Conservation (phyloP, 2,888 invertebrate genomes). For the Pseudococcus longispinus region DNA sequence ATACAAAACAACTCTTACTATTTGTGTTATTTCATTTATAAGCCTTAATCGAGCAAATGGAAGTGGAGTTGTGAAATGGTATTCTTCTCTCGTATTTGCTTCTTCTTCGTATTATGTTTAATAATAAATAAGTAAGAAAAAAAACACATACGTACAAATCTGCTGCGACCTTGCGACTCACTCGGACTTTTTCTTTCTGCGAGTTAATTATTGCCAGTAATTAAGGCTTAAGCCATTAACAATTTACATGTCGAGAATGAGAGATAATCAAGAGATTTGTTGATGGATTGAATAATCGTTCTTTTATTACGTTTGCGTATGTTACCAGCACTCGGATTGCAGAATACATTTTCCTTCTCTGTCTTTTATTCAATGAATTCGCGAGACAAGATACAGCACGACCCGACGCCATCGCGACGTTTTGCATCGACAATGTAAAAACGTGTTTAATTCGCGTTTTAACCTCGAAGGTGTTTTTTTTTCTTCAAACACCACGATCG, state of each 20-base stretch:
- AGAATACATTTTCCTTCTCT: not conserved
- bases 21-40: not conserved
- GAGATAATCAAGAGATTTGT: not conserved
- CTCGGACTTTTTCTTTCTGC: not conserved
- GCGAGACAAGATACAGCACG: not conserved
- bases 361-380: not conserved
- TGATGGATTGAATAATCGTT: conserved; percentile 24
- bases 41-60: not conserved
- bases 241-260: conserved; percentile 4
- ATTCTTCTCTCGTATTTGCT: not conserved
- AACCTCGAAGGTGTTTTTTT: conserved; percentile 6
- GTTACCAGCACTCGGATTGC: not conserved
- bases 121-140: not conserved
- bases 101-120: not conserved
- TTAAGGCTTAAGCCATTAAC: not conserved
- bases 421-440: not conserved
- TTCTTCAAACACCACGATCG: not conserved
- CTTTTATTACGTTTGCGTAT: not conserved
- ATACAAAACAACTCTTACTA: not conserved
- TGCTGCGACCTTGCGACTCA: not conserved
- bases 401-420: not conserved
- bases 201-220: not conserved
- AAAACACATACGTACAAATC: not conserved
- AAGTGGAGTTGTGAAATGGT: not conserved
- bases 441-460: not conserved